Evolutionary conservation across 2,888 invertebrate genomes (phyloP).

Genomic region (Cyclophora punctaria): DNA sequence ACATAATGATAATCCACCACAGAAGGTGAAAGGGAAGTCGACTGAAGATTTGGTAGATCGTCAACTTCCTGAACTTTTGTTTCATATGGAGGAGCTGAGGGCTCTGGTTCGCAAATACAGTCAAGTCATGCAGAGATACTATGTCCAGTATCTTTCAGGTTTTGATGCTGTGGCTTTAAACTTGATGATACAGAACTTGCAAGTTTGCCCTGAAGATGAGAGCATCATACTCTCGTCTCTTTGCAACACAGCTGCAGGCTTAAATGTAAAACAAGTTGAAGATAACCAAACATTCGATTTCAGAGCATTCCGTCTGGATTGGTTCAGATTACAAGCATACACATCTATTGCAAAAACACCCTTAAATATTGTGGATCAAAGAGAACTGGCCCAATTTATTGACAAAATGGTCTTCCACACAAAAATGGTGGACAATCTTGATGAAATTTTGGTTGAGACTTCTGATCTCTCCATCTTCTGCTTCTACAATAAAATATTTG

Average conservation of each 20-base stretch:
- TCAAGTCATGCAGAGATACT: constrained; percentile 97
- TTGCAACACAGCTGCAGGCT: constrained; percentile 88
- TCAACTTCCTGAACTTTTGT: constrained; percentile 96
- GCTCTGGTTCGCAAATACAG: constrained; percentile 96
- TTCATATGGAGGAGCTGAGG: constrained; percentile 98
- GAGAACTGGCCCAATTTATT: constrained; percentile 91
- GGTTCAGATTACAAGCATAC: constrained; percentile 97
- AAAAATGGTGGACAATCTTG: constrained; percentile 97
- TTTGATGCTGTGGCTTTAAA: constrained; percentile 96
- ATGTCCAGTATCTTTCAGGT: constrained; percentile 96
- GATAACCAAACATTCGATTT: constrained; percentile 97
- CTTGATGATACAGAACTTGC: constrained; percentile 86
- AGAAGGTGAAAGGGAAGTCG: constrained; percentile 89
- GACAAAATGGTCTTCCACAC: constrained; percentile 98
- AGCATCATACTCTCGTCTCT: constrained; percentile 94
- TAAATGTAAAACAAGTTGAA: constrained; percentile 96
- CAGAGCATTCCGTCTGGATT: constrained; percentile 94
- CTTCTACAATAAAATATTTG: constrained; percentile 97
- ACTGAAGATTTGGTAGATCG: constrained; percentile 96
- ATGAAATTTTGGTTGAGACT: constrained; percentile 96
- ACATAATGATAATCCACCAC: constrained; percentile 96
- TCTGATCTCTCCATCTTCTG: constrained; percentile 98
- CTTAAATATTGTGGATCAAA: constrained; percentile 85
- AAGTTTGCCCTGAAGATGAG: constrained; percentile 94
- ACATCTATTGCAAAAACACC: constrained; percentile 90